Evolutionary conservation across 1,140 invertebrate species (phyloP).

Genomic region (Aplysia californica): DNA sequence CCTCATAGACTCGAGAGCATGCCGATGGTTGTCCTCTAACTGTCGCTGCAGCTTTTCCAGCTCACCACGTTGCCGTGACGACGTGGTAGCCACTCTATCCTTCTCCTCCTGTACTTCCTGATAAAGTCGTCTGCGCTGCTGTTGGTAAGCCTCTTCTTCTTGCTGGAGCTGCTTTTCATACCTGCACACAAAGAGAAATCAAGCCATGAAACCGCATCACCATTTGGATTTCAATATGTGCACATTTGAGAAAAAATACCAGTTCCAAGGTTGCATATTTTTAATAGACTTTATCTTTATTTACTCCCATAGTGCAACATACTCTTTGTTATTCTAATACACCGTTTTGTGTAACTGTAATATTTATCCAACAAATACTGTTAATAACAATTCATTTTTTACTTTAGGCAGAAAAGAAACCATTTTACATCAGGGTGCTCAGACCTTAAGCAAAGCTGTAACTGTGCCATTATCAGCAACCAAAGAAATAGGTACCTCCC

Average conservation of each 20-base stretch:
- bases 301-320: too few relatives aligned
- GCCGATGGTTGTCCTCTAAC: conserved; percentile 63
- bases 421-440: not conserved
- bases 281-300: too few relatives aligned
- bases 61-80: conserved; percentile 60
- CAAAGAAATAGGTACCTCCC: too few relatives aligned
- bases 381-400: not conserved
- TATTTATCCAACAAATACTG: not conserved
- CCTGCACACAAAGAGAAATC: too few relatives aligned
- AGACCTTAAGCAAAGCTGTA: not conserved
- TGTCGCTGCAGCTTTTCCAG: conserved; percentile 65
- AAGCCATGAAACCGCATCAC: too few relatives aligned
- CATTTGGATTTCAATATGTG: too few relatives aligned
- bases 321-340: too few relatives aligned
- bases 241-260: too few relatives aligned
- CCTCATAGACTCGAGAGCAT: conserved; percentile 63
- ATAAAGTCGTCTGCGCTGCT: conserved; percentile 63
- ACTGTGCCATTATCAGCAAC: too few relatives aligned
- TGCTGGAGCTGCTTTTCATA: conserved; percentile 69
- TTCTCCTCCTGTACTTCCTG: conserved; percentile 68
- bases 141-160: conserved; percentile 66
- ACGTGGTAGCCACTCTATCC: conserved; percentile 59
- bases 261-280: too few relatives aligned
- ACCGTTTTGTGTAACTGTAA: too few relatives aligned
- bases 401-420: not conserved